Percentiles rank a stretch among this genome's conserved stretches.
These are phyloP conservation scores for Chloroclysta siterata DNA, from an alignment of 2,888 invertebrate genomes.

Conservation along the genomic window DNA sequence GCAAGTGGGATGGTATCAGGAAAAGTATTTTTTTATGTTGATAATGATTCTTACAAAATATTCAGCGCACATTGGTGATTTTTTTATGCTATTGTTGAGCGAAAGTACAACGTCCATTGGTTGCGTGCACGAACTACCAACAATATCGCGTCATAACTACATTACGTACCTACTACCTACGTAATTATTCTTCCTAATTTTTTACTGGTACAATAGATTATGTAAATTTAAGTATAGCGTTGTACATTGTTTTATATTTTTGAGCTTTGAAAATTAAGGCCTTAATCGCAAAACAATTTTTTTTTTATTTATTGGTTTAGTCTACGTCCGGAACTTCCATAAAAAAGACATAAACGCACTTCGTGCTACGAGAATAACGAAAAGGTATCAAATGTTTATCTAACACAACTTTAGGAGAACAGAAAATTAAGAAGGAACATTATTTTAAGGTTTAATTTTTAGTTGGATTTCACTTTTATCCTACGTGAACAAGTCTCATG, in stretches of 20 bases:
- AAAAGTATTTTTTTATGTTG: neutral
- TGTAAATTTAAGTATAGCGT: neutral
- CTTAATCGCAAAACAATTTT: neutral
- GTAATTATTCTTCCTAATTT: neutral
- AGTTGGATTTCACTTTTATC: no score
- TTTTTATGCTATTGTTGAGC: neutral
- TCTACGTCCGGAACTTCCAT: neutral
- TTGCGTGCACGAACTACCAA: neutral
- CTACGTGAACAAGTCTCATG: neutral
- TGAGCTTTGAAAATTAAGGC: no score
- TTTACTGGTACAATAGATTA: neutral
- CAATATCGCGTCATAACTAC: neutral
- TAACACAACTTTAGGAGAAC: no score
- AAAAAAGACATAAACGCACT: constrained; percentile 28
- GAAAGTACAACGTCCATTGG: neutral
- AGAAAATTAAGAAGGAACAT: no score
- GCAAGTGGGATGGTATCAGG: neutral
- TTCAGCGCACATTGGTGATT: neutral
- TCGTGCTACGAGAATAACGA: neutral
- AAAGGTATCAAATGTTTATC: no score
- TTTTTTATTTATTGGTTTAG: no score
- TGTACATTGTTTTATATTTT: no score
- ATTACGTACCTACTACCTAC: neutral
- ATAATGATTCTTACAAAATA: neutral
- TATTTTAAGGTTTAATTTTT: no score